phyloP scores from a whole-genome alignment of 2,113 vertebrate species.

The Odocoileus virginianus region DNA sequence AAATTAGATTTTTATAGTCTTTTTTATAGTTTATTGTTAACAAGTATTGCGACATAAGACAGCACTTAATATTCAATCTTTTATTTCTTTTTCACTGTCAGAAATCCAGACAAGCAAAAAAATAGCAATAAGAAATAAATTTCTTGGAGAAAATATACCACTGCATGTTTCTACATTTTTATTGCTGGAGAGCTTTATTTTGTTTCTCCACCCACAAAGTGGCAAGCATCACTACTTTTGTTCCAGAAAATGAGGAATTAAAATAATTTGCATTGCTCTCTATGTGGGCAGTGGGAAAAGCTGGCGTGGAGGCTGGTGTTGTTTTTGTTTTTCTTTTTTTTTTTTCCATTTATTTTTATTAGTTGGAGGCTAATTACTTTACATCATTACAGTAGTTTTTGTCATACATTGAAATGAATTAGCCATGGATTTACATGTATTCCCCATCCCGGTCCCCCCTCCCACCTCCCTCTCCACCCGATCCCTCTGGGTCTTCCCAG shows the following conservation, averaged over 20 bases:
- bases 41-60: slow-evolving; percentile 47
- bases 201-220: background rate
- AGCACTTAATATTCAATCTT: slow-evolving; percentile 58
- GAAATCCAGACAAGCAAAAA: slow-evolving; percentile 36
- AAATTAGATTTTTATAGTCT: slow-evolving; percentile 64
- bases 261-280: background rate
- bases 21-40: slow-evolving; percentile 69
- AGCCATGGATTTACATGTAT: no score
- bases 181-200: slow-evolving; percentile 47
- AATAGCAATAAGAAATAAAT: slow-evolving; percentile 49
- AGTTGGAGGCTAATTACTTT: no score
- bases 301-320: background rate
- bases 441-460: no score
- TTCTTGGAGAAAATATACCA: background rate
- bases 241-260: background rate
- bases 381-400: no score
- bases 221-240: background rate
- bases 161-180: slow-evolving; percentile 17
- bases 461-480: no score
- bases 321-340: background rate
- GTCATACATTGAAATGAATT: no score
- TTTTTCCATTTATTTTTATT: no score
- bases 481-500: no score
- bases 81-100: slow-evolving; percentile 57
- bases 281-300: background rate